Evolutionary conservation across 2,797 vertebrate species (phyloP), one percentile per base, ranked within the genome.

Genomic region (Lateolabrax maculatus): DNA sequence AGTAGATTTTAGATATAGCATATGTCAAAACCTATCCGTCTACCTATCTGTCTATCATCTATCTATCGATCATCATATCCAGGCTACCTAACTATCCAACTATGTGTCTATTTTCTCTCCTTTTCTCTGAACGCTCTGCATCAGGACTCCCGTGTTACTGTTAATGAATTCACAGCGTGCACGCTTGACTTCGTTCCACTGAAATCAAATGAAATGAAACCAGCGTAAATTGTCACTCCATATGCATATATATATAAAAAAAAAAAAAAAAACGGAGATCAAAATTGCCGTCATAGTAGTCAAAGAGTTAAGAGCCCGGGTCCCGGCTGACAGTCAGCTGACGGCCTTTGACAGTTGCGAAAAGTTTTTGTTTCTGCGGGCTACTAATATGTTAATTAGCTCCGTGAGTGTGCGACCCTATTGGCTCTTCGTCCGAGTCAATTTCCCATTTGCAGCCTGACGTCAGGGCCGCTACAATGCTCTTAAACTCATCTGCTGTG

Each of bases 311-410:
- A 95, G 64, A 66, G 68, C 18, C 56, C 67, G 68, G 7, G 80
- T 84, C 93, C 95, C 95, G 94, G 95, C 96, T 98, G 97, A 97
- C 97, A 98, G 97, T 97, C 98, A 99, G 97, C 97, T 98, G 97
- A 97, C 92, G 92, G 93, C 90, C 81, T 87, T 80, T 97, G 96
- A 97, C 97, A 97, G 96, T 96, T 90, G 90, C 87, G 91, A 95
- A 97, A 98, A 97, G 95, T 98, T 98, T n/a, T 95, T 93, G 95
- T 96, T 96, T 96, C 96, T 93, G 91, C 80, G 15, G 84, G 70
- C 77, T 72, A 95, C 95, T 95, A 93, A 95, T 97, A 98, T 98
- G 97, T 96, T 97, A 98, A 99, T 97, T 91, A 96, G 93, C 84
- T 91, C 83, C 68, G 89, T 77, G 86, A 90, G 91, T 89, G 85